phyloP scores from a whole-genome alignment of 2,797 vertebrate species.

The Syngnathus rostellatus region DNA sequence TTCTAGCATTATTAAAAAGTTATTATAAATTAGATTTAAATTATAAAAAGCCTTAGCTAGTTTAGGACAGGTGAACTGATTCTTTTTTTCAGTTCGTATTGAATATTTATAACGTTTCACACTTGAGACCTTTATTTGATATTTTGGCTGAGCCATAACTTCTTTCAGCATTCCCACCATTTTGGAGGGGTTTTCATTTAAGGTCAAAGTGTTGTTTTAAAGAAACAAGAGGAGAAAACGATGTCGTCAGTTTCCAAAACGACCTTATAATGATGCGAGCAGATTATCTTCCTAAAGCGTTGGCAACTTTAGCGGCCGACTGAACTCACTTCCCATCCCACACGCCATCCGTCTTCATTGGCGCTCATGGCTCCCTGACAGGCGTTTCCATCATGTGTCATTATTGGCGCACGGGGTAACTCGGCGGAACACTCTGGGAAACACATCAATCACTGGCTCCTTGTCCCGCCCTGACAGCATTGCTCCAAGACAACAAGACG shows the following conservation, averaged over 20 bases:
- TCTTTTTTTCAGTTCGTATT: not conserved
- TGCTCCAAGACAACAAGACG: conserved; percentile 36
- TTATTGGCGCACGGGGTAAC: conserved; percentile 73
- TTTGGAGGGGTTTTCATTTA: not conserved
- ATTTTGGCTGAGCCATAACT: not conserved
- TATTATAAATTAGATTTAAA: no score
- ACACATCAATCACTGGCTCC: conserved; percentile 67
- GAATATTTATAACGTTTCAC: not conserved
- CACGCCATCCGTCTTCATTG: conserved; percentile 74
- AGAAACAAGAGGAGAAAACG: not conserved
- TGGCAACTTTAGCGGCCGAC: conserved; percentile 63
- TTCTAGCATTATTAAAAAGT: not conserved
- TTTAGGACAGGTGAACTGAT: no score
- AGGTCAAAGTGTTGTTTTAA: not conserved
- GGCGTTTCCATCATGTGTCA: conserved; percentile 77
- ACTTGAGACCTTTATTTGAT: not conserved
- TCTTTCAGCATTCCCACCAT: not conserved
- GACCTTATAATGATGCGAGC: conserved; percentile 46
- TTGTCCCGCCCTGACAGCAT: conserved; percentile 56
- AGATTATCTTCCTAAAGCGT: conserved; percentile 56
- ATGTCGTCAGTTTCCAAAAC: not conserved
- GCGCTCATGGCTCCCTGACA: conserved; percentile 64
- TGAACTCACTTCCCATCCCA: conserved; percentile 69
- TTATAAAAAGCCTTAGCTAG: no score
- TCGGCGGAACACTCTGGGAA: conserved; percentile 65